Conservation (phyloP, 2,113 vertebrate genomes). For the Calyptommatus sinebrachiatus region DNA sequence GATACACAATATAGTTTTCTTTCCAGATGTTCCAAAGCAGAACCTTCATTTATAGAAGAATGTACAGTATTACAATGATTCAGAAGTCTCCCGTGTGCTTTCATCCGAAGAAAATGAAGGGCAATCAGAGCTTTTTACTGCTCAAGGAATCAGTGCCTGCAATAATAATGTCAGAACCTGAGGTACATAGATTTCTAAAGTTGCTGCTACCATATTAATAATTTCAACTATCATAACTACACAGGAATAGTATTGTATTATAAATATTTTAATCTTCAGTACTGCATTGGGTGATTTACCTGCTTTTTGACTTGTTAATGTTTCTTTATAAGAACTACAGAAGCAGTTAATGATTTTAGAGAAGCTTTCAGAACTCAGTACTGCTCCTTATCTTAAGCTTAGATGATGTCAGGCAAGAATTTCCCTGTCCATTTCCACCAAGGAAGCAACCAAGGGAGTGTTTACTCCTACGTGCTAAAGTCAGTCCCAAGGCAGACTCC, state of each 20-base stretch:
- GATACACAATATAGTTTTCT: background rate
- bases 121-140: background rate
- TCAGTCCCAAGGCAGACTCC: background rate
- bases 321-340: background rate
- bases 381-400: background rate
- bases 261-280: background rate
- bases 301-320: background rate
- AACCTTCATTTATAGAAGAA: background rate
- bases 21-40: background rate
- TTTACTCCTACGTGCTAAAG: background rate
- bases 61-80: background rate
- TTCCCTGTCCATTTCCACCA: no score
- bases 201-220: background rate
- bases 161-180: no score
- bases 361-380: background rate
- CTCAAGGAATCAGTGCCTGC: no score
- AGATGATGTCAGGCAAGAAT: background rate
- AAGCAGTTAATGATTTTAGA: background rate
- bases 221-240: background rate
- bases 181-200: background rate
- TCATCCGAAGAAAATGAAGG: background rate
- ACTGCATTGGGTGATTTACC: background rate
- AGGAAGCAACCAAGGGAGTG: background rate
- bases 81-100: background rate
- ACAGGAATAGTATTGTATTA: background rate